Percentiles rank a stretch among this genome's conserved stretches.
Evolutionary conservation across 2,888 invertebrate genomes (phyloP).

Genomic region (Steinernema carpocapsae): DNA sequence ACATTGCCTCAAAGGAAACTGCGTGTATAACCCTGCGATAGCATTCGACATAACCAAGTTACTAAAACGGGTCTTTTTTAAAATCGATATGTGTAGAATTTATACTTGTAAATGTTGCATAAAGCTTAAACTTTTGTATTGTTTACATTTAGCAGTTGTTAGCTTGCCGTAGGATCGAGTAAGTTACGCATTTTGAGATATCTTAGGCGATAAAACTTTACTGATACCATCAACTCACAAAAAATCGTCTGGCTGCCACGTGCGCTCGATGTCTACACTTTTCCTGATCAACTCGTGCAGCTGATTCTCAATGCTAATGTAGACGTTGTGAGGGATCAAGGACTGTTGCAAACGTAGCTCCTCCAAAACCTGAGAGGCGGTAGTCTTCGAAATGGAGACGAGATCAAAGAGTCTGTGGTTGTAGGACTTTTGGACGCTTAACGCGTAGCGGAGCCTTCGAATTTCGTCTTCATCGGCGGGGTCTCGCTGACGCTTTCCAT

Average conservation of each 20-base stretch:
- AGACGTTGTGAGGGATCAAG: background rate
- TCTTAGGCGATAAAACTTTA: background rate
- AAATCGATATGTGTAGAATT: no score
- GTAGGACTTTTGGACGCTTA: background rate
- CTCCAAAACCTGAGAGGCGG: slow-evolving; percentile 5
- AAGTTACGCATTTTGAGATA: no score
- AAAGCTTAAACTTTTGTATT: no score
- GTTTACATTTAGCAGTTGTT: no score
- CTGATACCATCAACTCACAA: background rate
- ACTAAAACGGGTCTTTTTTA: background rate
- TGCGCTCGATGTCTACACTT: slow-evolving; percentile 10
- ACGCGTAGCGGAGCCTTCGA: background rate
- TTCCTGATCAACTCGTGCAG: slow-evolving; percentile 17
- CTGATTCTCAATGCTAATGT: slow-evolving; percentile 28
- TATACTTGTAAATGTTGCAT: no score
- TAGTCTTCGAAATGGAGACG: background rate
- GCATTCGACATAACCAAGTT: background rate
- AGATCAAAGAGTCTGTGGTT: background rate
- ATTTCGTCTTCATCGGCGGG: slow-evolving; percentile 16
- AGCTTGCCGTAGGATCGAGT: no score
- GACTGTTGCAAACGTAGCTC: slow-evolving; percentile 19
- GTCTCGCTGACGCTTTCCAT: background rate
- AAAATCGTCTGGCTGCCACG: background rate
- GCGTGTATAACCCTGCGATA: slow-evolving; percentile 13
- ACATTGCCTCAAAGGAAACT: slow-evolving; percentile 12